Percentiles rank a stretch among this genome's conserved stretches.
Evolutionary conservation across 2,113 vertebrate species (phyloP).

Genomic region (Pelodiscus sinensis): DNA sequence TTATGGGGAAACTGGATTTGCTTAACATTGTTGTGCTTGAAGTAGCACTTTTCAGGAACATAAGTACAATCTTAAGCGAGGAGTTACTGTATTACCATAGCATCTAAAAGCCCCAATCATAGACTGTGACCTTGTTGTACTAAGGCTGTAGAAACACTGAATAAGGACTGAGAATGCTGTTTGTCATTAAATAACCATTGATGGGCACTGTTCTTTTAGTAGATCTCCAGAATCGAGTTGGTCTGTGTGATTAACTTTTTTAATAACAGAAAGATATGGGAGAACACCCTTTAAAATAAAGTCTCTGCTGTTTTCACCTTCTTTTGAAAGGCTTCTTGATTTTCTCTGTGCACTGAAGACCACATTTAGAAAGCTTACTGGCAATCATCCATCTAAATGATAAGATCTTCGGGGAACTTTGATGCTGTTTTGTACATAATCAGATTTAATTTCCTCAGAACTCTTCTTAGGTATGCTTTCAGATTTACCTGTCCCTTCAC

Average conservation of each 20-base stretch:
- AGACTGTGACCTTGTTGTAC: background rate
- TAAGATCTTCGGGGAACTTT: background rate
- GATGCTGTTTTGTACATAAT: background rate
- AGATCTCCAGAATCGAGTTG: background rate
- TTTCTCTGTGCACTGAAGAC: background rate
- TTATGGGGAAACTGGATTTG: too few species aligned
- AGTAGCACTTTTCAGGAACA: too few species aligned
- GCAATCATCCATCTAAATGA: background rate
- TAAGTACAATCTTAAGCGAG: too few species aligned
- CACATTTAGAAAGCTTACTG: conserved; percentile 11
- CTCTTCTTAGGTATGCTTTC: conserved; percentile 34
- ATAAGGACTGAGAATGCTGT: background rate
- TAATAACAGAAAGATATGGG: background rate
- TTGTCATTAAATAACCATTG: background rate
- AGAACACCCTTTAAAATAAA: background rate
- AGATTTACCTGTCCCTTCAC: background rate
- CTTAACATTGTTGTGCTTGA: too few species aligned
- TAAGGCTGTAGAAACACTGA: background rate
- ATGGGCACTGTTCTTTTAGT: background rate
- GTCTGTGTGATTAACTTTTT: background rate
- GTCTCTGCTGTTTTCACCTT: background rate
- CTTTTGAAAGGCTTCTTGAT: background rate
- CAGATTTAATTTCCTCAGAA: conserved; percentile 11
- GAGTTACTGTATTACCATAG: too few species aligned
- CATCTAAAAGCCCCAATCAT: background rate